phyloP scores from a whole-genome alignment of 2,797 vertebrate genomes.

The Hippopotamyrus pictus region DNA sequence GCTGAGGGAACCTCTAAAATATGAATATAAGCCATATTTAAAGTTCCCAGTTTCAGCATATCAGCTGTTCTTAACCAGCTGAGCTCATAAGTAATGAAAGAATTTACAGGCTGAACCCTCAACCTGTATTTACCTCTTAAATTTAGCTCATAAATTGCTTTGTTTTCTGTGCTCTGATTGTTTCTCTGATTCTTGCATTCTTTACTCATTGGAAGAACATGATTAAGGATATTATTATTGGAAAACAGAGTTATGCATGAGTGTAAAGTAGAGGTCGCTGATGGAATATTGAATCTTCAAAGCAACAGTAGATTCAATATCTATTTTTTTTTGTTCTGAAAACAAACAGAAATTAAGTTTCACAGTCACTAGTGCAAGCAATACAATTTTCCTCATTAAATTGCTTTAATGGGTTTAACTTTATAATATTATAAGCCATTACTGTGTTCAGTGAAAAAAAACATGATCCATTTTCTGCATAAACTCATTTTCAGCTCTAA shows the following conservation, averaged over 20 bases:
- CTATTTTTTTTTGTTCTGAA: constrained; percentile 7
- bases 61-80: neutral
- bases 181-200: neutral
- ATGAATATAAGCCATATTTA: neutral
- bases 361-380: constrained; percentile 8
- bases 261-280: neutral
- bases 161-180: neutral
- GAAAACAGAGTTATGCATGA: constrained; percentile 11
- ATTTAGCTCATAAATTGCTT: neutral
- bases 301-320: neutral
- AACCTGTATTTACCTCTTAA: neutral
- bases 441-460: constrained; percentile 2
- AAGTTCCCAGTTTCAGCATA: neutral
- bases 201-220: neutral
- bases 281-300: constrained; percentile 13
- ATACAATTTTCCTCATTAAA: constrained; percentile 6
- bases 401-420: constrained; percentile 10
- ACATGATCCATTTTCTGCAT: constrained; percentile 8
- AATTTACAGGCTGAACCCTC: neutral
- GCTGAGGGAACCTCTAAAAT: neutral
- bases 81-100: neutral
- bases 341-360: constrained; percentile 11
- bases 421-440: constrained; percentile 13
- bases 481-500: constrained; percentile 7
- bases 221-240: constrained; percentile 12